Base-by-base conservation (phyloP, 1,140 invertebrate genomes). In the Hycleus cichorii region DNA sequence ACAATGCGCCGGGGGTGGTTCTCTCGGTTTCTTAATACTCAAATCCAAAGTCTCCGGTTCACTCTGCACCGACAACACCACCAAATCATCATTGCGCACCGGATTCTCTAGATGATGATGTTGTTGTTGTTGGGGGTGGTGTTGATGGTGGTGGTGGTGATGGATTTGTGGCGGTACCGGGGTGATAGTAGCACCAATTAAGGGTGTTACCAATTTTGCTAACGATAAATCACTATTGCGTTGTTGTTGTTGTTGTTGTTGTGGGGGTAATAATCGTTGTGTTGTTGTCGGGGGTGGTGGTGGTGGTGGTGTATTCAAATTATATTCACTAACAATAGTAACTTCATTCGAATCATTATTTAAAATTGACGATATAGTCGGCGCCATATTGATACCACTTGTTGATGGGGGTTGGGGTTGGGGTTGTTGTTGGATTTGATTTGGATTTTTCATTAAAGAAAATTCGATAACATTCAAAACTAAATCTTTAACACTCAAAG, bases 11-110 rank as follows among this genome's bases (percentile, higher is more conserved):
- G 76, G 73, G 58, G 76, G 68, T 24, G 75, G 70, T 11, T 83
- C 79, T 12, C 86, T 72, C 2, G 85, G 84, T 64, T 90, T 86
- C 69, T 91, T 93, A 11, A 91, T 86, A 66, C 87, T 90, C 39
- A 93, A 71, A 69, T 93, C 89, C 0, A 93, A 75, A 0, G 89
- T 88, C 50, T 85, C 82, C 12, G 81, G 80, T 58, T 83, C 71
- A 44, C 78, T 77, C 57, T 82, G 80, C 3, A 84, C 81, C 66
- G 84, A 80, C 70, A 84, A 75, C 12, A 85, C 76, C 2, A 87
- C 83, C 5, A 86, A 70, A 52, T 84, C 84, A 58, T 84, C 81
- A 56, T 73, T 32, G 3, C 32, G 32, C 7, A 7, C 32, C 32
- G 32, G 32, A 32, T 32, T 32, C 32, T 32, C 32, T 7, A 32